Conservation (phyloP, 2,888 invertebrate genomes). For the Rhabditoides inermis region DNA sequence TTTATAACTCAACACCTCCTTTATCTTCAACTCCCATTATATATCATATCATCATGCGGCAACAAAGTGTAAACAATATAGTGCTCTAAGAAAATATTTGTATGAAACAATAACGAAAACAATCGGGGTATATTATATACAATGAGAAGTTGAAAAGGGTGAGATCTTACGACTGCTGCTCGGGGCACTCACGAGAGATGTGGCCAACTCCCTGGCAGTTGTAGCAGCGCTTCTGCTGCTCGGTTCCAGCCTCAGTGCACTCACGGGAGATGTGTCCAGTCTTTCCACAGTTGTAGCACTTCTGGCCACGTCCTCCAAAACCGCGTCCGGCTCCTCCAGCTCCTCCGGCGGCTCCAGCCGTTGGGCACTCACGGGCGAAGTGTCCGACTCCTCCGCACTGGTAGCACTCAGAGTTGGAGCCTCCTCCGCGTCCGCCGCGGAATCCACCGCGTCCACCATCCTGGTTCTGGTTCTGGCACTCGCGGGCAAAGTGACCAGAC, state of each 20-base stretch:
- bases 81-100: too few species aligned
- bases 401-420: slow-evolving; percentile 29
- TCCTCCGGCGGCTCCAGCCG: slow-evolving; percentile 15
- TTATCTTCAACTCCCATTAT: slow-evolving; percentile 12
- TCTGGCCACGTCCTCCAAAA: slow-evolving; percentile 16
- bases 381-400: slow-evolving; percentile 42
- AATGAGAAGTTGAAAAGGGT: slow-evolving; percentile 11
- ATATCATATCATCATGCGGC: slow-evolving; percentile 14
- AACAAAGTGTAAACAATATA: slow-evolving; percentile 7
- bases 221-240: slow-evolving; percentile 69
- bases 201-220: slow-evolving; percentile 62
- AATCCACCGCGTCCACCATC: slow-evolving; percentile 11
- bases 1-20: too few species aligned
- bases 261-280: slow-evolving; percentile 44
- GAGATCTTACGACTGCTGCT: slow-evolving; percentile 7
- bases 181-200: slow-evolving; percentile 41
- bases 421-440: slow-evolving; percentile 14
- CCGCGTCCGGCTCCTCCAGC: slow-evolving; percentile 18
- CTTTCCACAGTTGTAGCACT: slow-evolving; percentile 44
- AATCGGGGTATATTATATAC: too few species aligned
- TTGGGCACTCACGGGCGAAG: slow-evolving; percentile 45
- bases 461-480: slow-evolving; percentile 21
- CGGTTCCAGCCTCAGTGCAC: slow-evolving; percentile 33
- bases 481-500: slow-evolving; percentile 19
- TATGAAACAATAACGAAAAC: too few species aligned